Percentiles rank a stretch among this genome's conserved stretches.
These are phyloP conservation scores for Lysandra coridon DNA, from an alignment of 2,888 invertebrate species.

Conservation along the genomic window DNA sequence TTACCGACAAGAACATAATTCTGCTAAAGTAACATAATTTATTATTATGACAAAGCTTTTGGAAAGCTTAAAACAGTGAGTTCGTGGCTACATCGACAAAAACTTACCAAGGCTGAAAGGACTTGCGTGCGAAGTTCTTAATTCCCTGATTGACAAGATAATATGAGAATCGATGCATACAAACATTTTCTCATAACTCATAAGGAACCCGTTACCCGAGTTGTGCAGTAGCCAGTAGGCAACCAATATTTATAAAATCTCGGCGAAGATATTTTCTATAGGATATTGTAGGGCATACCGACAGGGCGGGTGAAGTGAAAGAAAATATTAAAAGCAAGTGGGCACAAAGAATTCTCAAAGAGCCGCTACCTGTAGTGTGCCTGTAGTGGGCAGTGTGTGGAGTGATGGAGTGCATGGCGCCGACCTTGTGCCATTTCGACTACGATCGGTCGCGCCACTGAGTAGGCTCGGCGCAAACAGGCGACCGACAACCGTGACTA, in stretches of 20 bases:
- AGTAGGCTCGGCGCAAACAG: not conserved
- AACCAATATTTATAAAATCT: not conserved
- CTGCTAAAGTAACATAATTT: too few species aligned
- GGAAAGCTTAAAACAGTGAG: not conserved
- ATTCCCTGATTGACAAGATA: not conserved
- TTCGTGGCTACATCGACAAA: not conserved
- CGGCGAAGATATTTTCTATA: not conserved
- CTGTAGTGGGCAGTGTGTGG: slow-evolving; percentile 19
- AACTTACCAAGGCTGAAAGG: not conserved
- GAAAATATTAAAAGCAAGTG: slow-evolving; percentile 9
- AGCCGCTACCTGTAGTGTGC: not conserved
- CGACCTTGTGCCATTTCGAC: slow-evolving; percentile 14
- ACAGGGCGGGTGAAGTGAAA: not conserved
- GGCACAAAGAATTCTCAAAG: not conserved
- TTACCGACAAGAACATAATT: too few species aligned
- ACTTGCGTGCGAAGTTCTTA: not conserved
- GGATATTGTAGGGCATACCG: not conserved
- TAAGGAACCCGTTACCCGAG: not conserved
- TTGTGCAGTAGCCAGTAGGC: not conserved
- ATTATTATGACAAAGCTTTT: not conserved
- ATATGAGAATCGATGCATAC: not conserved
- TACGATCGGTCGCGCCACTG: slow-evolving; percentile 5
- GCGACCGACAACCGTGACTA: not conserved
- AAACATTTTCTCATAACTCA: not conserved
- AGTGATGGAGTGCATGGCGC: slow-evolving; percentile 18